A percentile compares a stretch with the other conserved stretches of the same genome.
These are phyloP conservation scores for Cynodonichthys magdalenae DNA, from an alignment of 2,797 vertebrate genomes.

Conservation along the genomic window DNA sequence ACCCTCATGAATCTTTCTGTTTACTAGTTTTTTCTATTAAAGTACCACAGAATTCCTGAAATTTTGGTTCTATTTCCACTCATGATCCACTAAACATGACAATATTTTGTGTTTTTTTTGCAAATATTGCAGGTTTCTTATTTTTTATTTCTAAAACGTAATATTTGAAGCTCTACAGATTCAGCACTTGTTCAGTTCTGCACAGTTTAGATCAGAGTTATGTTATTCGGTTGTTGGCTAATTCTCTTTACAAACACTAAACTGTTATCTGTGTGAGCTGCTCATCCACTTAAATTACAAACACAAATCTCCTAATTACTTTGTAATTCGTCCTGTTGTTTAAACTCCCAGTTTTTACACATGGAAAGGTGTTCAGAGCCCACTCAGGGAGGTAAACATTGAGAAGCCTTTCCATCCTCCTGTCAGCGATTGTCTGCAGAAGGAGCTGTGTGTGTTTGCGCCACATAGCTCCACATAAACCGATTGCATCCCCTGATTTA, in stretches of 20 bases:
- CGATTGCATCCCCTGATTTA: slow-evolving; percentile 81
- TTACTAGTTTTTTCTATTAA: too few relatives aligned
- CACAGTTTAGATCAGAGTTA: not conserved
- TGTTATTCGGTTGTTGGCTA: slow-evolving; percentile 4
- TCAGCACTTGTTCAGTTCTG: not conserved
- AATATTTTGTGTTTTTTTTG: not conserved
- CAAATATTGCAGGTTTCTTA: not conserved
- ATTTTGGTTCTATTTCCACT: too few relatives aligned
- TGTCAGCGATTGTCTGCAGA: slow-evolving; percentile 41
- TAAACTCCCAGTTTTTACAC: not conserved
- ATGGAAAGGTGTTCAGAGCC: slow-evolving; percentile 16
- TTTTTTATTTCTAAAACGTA: not conserved
- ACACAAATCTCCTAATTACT: not conserved
- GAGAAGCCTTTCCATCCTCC: slow-evolving; percentile 31
- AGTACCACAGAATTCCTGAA: too few relatives aligned
- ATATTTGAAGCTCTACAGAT: not conserved
- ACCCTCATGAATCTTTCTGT: too few relatives aligned
- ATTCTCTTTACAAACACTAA: not conserved
- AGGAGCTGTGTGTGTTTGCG: slow-evolving; percentile 45
- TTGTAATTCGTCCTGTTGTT: slow-evolving; percentile 1
- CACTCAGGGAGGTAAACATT: slow-evolving; percentile 33
- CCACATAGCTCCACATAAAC: slow-evolving; percentile 76
- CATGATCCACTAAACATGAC: too few relatives aligned
- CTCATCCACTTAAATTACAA: slow-evolving; percentile 2
- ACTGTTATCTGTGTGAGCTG: slow-evolving; percentile 6